Evolutionary conservation across 1,140 invertebrate species (phyloP), one percentile per base, ranked within the genome.

Genomic region (Phocides pigmalion): DNA sequence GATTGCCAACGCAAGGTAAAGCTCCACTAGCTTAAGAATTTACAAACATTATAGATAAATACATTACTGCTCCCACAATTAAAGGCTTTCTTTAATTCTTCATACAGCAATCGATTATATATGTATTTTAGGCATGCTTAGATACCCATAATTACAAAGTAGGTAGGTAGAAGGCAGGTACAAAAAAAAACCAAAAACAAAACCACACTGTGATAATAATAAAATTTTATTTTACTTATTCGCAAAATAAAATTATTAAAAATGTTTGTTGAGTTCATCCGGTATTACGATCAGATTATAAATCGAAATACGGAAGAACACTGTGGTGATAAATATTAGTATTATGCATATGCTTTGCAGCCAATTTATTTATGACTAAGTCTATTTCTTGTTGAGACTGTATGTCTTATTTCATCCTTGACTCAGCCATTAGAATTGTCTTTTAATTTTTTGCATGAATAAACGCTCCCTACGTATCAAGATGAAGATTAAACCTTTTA

Each of bases 291-390:
- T 39, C 4, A 4, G 49, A 32, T 35, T 37, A 14, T 32, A 35
- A 35, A 51, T 51, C 14, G 49, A 17, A 37, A 53, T 53, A 53
- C 53, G 53, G 53, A 58, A 58, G 53, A 22, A 44, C 39, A 14
- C 22, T 8, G 53, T 25, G 25, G 14, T 58, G 20, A 44, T 58
- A 58, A 44, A 46, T 32, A 53, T 39, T 53, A 58, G 41, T 58
- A 58, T 58, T 44, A 44, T 58, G 15, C 54, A 46, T 58, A 58
- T 58, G 39, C 20, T 59, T 59, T 22, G 22, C 11, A 17, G 56
- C 41, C 41, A 59, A 42, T 35, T 32, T 47, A 47, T 70, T 39
- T 69, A 68, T 68, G 66, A 68, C 66, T 68, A 68, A 68, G 41
- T 46, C 54, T 15, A 68, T 61, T 68, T 68, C 62, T 64, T 68